Base-by-base conservation (phyloP, 2,113 vertebrate genomes). In the Periophthalmus modestus region DNA sequence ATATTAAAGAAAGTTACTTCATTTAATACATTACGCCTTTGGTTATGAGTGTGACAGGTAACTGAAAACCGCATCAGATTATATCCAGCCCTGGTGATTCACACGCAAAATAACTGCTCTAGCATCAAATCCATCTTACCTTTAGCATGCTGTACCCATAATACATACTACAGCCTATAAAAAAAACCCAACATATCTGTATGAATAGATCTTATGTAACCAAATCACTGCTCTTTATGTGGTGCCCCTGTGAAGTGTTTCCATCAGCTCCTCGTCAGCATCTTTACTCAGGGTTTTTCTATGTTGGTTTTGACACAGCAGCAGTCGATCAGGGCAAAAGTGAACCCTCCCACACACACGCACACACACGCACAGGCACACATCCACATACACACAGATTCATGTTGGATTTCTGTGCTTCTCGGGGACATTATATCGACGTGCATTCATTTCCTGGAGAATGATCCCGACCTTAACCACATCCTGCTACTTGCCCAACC, bases 221-320 rank as follows among this genome's bases (percentile, higher is more conserved):
- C 3, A 72, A 46, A 77, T 79, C 68, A 67, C 67, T 66, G 59
- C 74, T 72, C 52, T 73, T 69, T 81, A 78, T 59, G 34, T 80
- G 23, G 4, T 72, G 55, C 62, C 80, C 75, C 76, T 70, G 69
- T 82, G 69, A 82, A 85, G 78, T 79, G 63, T 82, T 84, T 81
- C 78, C 59, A 50, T 83, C 80, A 85, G 81, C 77, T 78, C 77
- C 77, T 78, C 84, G 74, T 84, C 81, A 82, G 66, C 23, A 74
- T 80, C 65, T 75, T 23, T 23, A 15, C 80, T 80, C 83, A 72
- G 80, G 78, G 73, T 77, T 88, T 85, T 69, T 52, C 68, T 21
- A 68, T 86, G 84, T 85, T 74, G 69, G 66, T 84, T 87, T 76
- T 84, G 82, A 91, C 90, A 88, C 81, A 66, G 73, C 83, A 79